A percentile compares a stretch with the other conserved stretches of the same genome.
Evolutionary conservation across 2,888 invertebrate genomes (phyloP).

Genomic region (Caenorhabditis sinica): DNA sequence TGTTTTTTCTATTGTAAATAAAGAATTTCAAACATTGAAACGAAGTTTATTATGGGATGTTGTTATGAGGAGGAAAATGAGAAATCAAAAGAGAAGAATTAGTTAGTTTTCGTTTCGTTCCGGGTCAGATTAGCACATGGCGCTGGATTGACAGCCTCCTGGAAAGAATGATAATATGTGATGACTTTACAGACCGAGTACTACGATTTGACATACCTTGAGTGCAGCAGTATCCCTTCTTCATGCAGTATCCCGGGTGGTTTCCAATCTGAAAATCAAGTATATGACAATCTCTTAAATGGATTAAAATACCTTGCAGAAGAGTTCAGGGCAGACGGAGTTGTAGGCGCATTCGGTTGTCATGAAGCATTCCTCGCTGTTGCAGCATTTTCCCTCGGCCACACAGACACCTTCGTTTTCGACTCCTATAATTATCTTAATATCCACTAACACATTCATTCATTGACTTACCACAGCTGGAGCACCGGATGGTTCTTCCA

Average conservation of each 20-base stretch:
- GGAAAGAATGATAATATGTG: conserved; percentile 21
- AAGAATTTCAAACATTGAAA: conserved; percentile 58
- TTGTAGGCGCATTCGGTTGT: conserved; percentile 64
- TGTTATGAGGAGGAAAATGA: conserved; percentile 10
- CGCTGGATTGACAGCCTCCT: conserved; percentile 66
- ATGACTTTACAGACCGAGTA: background rate
- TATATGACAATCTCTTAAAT: background rate
- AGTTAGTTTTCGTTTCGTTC: background rate
- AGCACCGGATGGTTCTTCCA: conserved; percentile 74
- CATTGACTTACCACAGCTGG: conserved; percentile 70
- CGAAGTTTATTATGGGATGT: conserved; percentile 41
- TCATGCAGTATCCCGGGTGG: conserved; percentile 66
- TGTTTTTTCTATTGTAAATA: conserved; percentile 45
- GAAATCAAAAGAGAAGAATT: background rate
- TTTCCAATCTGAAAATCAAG: conserved; percentile 53
- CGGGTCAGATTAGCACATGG: conserved; percentile 56
- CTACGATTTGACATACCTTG: conserved; percentile 36
- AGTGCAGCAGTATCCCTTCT: conserved; percentile 68
- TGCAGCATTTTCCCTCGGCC: conserved; percentile 74
- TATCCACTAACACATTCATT: background rate
- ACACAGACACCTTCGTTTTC: conserved; percentile 75
- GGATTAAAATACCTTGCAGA: conserved; percentile 63
- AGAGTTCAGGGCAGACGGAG: conserved; percentile 65
- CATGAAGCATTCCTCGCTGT: conserved; percentile 69
- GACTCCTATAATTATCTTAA: conserved; percentile 62